Evolutionary conservation across 1,140 invertebrate species (phyloP), one percentile per base, ranked within the genome.

Genomic region (Pollicipes pollicipes): DNA sequence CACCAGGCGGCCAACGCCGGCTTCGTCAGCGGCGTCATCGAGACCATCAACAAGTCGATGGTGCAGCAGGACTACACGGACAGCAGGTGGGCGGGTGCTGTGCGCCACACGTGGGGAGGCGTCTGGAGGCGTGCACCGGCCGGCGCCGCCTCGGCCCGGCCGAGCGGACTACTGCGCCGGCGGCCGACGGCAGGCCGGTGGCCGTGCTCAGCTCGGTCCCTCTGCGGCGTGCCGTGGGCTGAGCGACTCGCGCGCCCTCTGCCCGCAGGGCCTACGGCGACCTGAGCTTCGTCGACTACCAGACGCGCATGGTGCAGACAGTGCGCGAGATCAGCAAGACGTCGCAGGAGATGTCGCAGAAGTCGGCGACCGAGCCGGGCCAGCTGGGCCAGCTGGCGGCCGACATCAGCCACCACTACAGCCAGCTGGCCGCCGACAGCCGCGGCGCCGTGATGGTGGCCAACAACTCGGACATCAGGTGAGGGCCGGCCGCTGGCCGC

Each of bases 311-410:
- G 95, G 93, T 98, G 3, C 87, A 88, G 73, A 85, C 87, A 64
- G 88, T 92, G 0, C 97, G 98, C 81, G 93, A 98, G 78, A 97
- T 99, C 73, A 92, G 93, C 0, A 83, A 89, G 70, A 83, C 95
- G 68, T 88, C 94, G 28, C 93, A 95, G 73, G 95, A 98, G 79
- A 97, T 98, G 88, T 90, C 88, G 69, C 77, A 86, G 0, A 93
- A 93, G 81, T 87, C 88, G 3, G 84, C 81, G 67, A 86, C 84
- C 0, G 89, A 92, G 76, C 84, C 87, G 0, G 81, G 77, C 76
- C 69, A 86, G 82, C 80, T 97, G 4, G 91, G 92, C 13, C 84
- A 86, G 30, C 80, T 95, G 21, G 90, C 89, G 35, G 86, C 88
- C 24, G 89, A 93, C 74, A 83, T 98, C 77, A 90, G 92, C 2